phyloP scores from a whole-genome alignment of 2,113 vertebrate species.

The Leuciscus idus region DNA sequence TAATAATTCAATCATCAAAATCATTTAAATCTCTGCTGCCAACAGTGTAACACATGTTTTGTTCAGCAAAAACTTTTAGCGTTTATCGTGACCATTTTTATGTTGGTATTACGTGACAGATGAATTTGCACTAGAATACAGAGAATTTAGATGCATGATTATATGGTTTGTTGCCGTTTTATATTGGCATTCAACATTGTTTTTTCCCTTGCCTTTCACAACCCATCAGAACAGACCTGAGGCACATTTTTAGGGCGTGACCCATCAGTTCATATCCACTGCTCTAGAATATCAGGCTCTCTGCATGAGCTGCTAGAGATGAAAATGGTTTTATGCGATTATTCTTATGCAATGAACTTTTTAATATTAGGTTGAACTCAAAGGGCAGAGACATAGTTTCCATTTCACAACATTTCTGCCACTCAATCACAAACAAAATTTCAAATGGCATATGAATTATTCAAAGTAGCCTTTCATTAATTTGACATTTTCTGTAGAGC shows the following conservation, averaged over 20 bases:
- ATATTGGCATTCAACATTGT: background rate
- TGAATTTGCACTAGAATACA: background rate
- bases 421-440: conserved; percentile 24
- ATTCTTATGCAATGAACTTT: conserved; percentile 8
- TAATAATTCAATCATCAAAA: no score
- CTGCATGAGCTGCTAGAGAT: background rate
- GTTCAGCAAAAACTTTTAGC: background rate
- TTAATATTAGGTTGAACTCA: background rate
- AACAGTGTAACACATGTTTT: background rate
- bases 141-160: background rate
- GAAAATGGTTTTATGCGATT: background rate
- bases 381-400: conserved; percentile 1
- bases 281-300: background rate
- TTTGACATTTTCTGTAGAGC: conserved; percentile 30
- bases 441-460: conserved; percentile 35
- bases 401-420: conserved; percentile 22
- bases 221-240: background rate
- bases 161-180: background rate
- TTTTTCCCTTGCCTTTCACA: background rate
- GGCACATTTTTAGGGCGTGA: background rate
- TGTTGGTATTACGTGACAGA: background rate
- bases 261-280: background rate
- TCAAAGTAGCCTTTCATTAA: conserved; percentile 33
- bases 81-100: background rate
- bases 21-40: background rate